Base-by-base conservation (phyloP, 2,888 invertebrate genomes). In the Oxytorus armatus region DNA sequence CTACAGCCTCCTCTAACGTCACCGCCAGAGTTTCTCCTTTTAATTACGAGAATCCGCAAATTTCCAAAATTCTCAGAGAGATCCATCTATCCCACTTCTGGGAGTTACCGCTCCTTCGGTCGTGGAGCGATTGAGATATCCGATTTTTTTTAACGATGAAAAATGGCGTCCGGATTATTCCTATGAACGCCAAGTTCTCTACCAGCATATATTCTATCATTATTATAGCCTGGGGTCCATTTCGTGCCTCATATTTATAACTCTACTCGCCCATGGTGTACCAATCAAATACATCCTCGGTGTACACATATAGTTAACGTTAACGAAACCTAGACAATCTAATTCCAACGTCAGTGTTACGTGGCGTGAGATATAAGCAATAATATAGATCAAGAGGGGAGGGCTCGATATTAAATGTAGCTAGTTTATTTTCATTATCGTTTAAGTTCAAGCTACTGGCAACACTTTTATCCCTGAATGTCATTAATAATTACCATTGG, bases 71-170 rank as follows among this genome's bases (percentile, higher is more conserved):
- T 44, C 10, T 25, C 11, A 63, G 63, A 53, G 49, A 23, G n/a
- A 14, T n/a, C 10, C n/a, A 5, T 36, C 5, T 55, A 33, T 33
- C 21, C 29, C 36, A 21, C 18, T 33, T n/a, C 39, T 55, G 55
- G 53, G 23, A 21, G 21, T 44, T 1, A 29, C 14, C 10, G 51
- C 10, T 8, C n/a, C 18, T 23, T 29, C 1, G 23, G 2, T n/a
- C 44, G 23, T n/a, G 18, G 21, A 18, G 16, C 42, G 63, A 81
- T 81, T 77, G 49, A 81, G 81, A 81, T 51, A 57, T 81, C 69
- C 18, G 73, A 65, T 74, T 76, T 57, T 77, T 74, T 65, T 77
- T 69, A 55, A 80, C 59, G 69, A 55, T 21, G 8, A 42, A 80
- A 73, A 80, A 80, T 77, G 77, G 77, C 80, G 68, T 7, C 59